Evolutionary conservation across 2,113 vertebrate species (phyloP).

Genomic region (Cephalophus harveyi): DNA sequence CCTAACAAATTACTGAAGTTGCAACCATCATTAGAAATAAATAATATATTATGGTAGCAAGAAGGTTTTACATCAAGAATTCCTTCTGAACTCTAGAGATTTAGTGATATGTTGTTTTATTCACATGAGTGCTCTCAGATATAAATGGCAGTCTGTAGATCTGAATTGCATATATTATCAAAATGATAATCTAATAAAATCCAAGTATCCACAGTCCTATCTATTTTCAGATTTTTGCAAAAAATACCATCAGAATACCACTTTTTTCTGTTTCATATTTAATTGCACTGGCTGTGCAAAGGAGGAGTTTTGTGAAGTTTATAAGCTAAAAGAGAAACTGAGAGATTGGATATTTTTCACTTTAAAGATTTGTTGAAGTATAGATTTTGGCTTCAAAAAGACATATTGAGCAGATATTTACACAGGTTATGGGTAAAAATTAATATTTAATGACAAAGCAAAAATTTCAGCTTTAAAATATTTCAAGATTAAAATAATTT

Average conservation of each 20-base stretch:
- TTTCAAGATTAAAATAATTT: constrained; percentile 1
- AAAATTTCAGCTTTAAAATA: constrained; percentile 5
- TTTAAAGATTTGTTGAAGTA: neutral
- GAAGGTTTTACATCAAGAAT: neutral
- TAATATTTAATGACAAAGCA: neutral
- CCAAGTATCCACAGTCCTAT: neutral
- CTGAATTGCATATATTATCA: neutral
- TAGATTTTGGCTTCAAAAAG: constrained; percentile 1
- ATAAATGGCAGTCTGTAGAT: neutral
- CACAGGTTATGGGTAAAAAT: neutral
- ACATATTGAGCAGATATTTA: neutral
- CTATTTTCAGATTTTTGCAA: neutral
- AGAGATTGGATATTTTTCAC: neutral
- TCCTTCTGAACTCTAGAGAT: neutral
- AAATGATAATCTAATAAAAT: neutral
- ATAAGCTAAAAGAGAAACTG: neutral
- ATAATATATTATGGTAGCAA: neutral
- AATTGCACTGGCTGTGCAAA: neutral
- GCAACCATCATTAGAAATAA: neutral
- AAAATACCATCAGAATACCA: neutral
- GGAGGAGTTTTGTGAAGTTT: neutral
- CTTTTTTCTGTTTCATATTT: neutral
- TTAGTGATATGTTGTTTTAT: neutral
- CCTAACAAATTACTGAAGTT: neutral
- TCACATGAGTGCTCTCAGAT: neutral